Base-by-base conservation (phyloP, 1,140 invertebrate genomes). In the Augochlora pura region DNA sequence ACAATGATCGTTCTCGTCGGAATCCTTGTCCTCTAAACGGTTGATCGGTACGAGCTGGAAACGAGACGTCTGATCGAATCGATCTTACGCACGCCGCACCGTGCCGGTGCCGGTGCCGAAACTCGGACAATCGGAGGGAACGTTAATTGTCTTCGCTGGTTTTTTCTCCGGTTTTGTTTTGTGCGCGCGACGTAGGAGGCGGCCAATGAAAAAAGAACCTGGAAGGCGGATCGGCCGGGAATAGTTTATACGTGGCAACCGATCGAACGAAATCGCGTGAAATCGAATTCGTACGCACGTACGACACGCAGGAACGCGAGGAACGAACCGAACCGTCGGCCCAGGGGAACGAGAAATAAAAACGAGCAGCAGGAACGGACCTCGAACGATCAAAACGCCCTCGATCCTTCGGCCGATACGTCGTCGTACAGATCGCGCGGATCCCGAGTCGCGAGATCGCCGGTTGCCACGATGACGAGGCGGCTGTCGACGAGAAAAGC, bases 241-340 rank as follows among this genome's bases (percentile, higher is more conserved):
- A 86, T 83, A 86, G 85, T 86, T 86, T 85, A 76, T 71, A 82
- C 57, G 79, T 57, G 69, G 57, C 77, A 82, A 25, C 64, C 71
- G 84, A 86, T 86, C 84, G 77, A 86, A 86, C 69, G 84, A 77
- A 86, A 86, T 86, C 84, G 85, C 85, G 84, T 86, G 85, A 86
- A 86, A 86, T 86, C 85, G 85, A 86, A 86, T 86, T 86, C 77
- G 77, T 83, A 86, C 84, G 85, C 85, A 86, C 85, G 85, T 86
- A 86, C 81, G 84, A 83, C 84, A 86, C 77, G 84, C 81, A 83
- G 84, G 84, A 85, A 86, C 79, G 75, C 80, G 64, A 74, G 49
- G 63, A 25, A 42, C 59, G 72, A 59, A 70, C 49, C 49, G 49
- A 7, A 52, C 49, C 49, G 49, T 42, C 14, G 68, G 59, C 12